Evolutionary conservation across 2,797 vertebrate genomes (phyloP).

Genomic region (Esox masquinongy): DNA sequence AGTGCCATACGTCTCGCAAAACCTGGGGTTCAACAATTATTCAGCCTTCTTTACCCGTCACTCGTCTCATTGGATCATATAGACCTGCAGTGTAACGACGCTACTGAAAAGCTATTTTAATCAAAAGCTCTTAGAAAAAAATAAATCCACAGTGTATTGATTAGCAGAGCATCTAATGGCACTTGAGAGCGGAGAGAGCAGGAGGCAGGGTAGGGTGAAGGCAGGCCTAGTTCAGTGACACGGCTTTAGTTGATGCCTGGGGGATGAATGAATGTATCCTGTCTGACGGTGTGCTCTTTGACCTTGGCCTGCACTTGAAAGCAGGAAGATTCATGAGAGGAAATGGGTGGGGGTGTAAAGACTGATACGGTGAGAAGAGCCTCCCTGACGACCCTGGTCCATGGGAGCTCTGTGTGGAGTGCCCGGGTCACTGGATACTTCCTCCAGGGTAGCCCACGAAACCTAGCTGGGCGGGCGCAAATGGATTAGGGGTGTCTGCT

Average conservation of each 20-base stretch:
- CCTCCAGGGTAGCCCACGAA: conserved; percentile 79
- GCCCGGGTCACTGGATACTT: conserved; percentile 81
- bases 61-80: neutral
- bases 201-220: conserved; percentile 45
- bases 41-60: neutral
- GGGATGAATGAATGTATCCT: conserved; percentile 37
- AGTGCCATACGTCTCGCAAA: conserved; percentile 35
- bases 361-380: conserved; percentile 61
- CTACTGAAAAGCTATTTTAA: conserved; percentile 71
- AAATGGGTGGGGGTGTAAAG: conserved; percentile 50
- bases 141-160: conserved; percentile 71
- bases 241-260: neutral
- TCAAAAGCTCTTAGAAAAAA: conserved; percentile 55
- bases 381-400: conserved; percentile 65
- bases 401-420: conserved; percentile 62
- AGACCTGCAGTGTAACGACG: conserved; percentile 39
- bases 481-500: conserved; percentile 62
- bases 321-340: conserved; percentile 66
- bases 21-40: conserved; percentile 37
- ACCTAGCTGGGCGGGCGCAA: conserved; percentile 72
- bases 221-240: conserved; percentile 55
- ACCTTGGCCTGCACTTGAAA: conserved; percentile 80
- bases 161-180: conserved; percentile 74
- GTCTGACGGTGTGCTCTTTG: conserved; percentile 72
- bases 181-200: conserved; percentile 64